Conservation (phyloP, 2,888 invertebrate genomes). For the Ypsolopha scabrella region DNA sequence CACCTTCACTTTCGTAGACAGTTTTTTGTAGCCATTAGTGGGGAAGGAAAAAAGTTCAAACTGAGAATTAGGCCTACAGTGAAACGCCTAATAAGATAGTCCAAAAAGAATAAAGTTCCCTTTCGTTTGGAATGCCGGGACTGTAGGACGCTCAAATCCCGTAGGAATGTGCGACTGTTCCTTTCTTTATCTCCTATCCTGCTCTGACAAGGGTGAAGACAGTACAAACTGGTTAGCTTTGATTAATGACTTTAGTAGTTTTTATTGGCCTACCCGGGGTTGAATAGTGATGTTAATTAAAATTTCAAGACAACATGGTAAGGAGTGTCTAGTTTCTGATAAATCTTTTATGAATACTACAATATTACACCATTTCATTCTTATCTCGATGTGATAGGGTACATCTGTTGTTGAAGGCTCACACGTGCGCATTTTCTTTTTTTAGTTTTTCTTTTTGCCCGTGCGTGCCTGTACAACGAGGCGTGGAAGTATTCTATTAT, state of each 20-base stretch:
- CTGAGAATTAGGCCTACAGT: too few relatives aligned
- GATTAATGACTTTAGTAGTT: constrained; percentile 45
- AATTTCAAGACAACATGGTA: constrained; percentile 14
- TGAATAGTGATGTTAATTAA: constrained; percentile 42
- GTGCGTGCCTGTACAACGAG: too few relatives aligned
- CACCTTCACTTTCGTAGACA: constrained; percentile 19
- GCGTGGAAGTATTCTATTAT: too few relatives aligned
- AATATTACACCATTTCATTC: constrained; percentile 7
- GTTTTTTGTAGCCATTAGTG: constrained; percentile 15
- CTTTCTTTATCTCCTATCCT: constrained; percentile 29
- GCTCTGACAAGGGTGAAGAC: constrained; percentile 11
- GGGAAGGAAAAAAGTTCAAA: too few relatives aligned
- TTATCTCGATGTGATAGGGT: too few relatives aligned
- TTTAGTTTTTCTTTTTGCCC: too few relatives aligned
- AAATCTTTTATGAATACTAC: constrained; percentile 14
- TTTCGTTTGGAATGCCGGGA: constrained; percentile 41
- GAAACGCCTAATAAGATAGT: constrained; percentile 26
- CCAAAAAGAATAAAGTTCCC: constrained; percentile 40
- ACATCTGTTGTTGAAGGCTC: too few relatives aligned
- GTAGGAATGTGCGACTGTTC: constrained; percentile 46
- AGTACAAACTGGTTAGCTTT: constrained; percentile 43
- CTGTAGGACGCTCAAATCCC: constrained; percentile 24
- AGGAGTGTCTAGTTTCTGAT: constrained; percentile 12
- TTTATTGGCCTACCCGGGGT: constrained; percentile 22
- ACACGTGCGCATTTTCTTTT: too few relatives aligned